Conservation (phyloP, 2,888 invertebrate species). For the Dicyrtoma fusca region DNA sequence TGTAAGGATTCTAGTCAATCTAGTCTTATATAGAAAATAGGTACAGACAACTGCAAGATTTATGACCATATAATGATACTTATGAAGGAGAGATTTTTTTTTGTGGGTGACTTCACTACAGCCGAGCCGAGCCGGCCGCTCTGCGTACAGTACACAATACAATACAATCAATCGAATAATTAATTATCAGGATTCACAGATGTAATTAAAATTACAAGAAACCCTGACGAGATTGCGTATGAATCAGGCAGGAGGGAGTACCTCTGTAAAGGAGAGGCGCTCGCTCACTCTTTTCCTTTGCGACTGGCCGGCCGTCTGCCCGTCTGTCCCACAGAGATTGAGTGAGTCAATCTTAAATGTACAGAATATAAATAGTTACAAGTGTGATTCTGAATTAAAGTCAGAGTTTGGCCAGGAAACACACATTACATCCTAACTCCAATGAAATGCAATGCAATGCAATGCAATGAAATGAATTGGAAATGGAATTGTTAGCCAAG, state of each 20-base stretch:
- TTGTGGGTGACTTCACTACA: not conserved
- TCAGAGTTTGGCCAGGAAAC: too few species aligned
- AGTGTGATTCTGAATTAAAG: too few species aligned
- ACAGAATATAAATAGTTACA: too few species aligned
- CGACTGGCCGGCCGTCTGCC: too few species aligned
- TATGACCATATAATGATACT: not conserved
- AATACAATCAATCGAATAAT: constrained; percentile 55
- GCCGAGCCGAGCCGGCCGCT: constrained; percentile 1
- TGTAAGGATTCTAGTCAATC: too few species aligned
- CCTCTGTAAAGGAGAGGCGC: too few species aligned
- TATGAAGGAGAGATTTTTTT: not conserved
- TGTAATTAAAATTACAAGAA: constrained; percentile 56
- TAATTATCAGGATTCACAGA: constrained; percentile 53
- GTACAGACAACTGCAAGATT: too few species aligned
- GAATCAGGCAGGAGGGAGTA: constrained; percentile 3
- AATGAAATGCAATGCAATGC: too few species aligned
- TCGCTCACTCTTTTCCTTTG: too few species aligned
- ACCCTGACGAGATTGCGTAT: constrained; percentile 49
- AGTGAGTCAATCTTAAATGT: too few species aligned
- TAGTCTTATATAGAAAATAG: too few species aligned
- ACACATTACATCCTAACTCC: too few species aligned
- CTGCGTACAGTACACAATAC: not conserved
- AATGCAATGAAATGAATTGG: not conserved
- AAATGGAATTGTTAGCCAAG: not conserved
- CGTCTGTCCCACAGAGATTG: not conserved